phyloP scores from a whole-genome alignment of 2,113 vertebrate genomes.

The Anhinga rufa region DNA sequence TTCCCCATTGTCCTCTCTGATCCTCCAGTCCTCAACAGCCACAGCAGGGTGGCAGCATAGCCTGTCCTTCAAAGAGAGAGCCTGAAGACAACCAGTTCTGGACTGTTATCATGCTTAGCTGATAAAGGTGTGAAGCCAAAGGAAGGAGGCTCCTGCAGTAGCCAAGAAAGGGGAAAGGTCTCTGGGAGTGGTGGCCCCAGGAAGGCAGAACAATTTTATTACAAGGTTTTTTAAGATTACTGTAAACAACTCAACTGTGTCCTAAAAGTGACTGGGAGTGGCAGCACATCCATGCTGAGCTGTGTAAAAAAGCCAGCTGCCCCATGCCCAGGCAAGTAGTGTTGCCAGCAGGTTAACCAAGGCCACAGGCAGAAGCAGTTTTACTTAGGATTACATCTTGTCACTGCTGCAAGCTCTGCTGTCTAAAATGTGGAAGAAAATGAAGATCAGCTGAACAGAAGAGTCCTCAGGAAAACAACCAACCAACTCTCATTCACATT shows the following conservation, averaged over 20 bases:
- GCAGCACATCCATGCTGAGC: constrained; percentile 9
- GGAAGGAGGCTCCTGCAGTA: not conserved
- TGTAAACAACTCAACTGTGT: constrained; percentile 1
- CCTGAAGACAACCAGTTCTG: not conserved
- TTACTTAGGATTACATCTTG: not conserved
- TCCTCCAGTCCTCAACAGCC: not conserved
- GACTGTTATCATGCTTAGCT: not conserved
- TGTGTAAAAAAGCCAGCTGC: not conserved
- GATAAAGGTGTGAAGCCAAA: not conserved
- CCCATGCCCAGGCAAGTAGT: constrained; percentile 28
- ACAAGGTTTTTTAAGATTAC: not conserved
- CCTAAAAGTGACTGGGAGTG: constrained; percentile 28
- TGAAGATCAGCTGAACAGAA: not conserved
- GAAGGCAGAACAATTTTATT: not conserved
- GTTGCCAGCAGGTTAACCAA: constrained; percentile 20
- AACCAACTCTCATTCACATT: not conserved
- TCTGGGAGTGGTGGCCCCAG: not conserved
- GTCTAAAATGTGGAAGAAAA: not conserved
- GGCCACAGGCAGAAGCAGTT: not conserved
- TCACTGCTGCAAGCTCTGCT: not conserved
- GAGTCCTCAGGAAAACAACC: not conserved
- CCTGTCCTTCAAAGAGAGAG: not conserved
- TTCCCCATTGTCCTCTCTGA: not conserved
- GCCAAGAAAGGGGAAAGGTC: constrained; percentile 6
- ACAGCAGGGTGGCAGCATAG: not conserved